A percentile compares a stretch with the other conserved stretches of the same genome.
Evolutionary conservation across 2,888 invertebrate genomes (phyloP).

Genomic region (Pristionchus fissidentatus): DNA sequence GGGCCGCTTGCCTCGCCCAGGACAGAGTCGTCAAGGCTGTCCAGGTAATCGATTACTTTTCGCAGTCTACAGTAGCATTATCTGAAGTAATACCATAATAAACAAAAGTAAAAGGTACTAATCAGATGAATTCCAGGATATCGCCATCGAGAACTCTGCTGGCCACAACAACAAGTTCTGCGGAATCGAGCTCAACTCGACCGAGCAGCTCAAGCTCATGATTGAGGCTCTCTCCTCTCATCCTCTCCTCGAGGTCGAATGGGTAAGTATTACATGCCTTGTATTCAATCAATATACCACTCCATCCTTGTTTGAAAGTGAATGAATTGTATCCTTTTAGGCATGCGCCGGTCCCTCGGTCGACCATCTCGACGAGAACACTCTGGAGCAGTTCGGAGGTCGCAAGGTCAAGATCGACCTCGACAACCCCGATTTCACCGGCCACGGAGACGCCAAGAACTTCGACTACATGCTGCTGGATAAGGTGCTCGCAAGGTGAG

Average conservation of each 20-base stretch:
- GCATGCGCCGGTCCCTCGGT: constrained; percentile 61
- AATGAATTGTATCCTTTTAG: constrained; percentile 25
- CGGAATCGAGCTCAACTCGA: constrained; percentile 70
- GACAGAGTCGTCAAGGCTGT: constrained; percentile 71
- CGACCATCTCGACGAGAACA: constrained; percentile 72
- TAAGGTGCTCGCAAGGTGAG: constrained; percentile 66
- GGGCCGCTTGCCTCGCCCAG: constrained; percentile 66
- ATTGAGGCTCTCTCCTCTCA: constrained; percentile 70
- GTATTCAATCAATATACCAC: background rate
- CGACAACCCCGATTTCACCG: constrained; percentile 62
- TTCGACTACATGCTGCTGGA: constrained; percentile 72
- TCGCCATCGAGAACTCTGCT: constrained; percentile 75
- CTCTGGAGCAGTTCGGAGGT: constrained; percentile 70
- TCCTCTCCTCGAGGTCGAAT: constrained; percentile 70
- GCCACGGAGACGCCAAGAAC: constrained; percentile 69
- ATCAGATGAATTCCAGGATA: constrained; percentile 63
- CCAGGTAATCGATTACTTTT: constrained; percentile 51
- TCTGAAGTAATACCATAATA: too few species aligned
- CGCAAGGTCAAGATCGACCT: constrained; percentile 63
- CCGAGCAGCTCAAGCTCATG: constrained; percentile 68
- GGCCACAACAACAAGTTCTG: constrained; percentile 70
- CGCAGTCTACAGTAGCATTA: background rate
- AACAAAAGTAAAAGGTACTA: background rate
- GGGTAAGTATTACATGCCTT: constrained; percentile 5
- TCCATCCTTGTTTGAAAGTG: background rate